A percentile compares a stretch with the other conserved stretches of the same genome.
phyloP scores from a whole-genome alignment of 2,888 invertebrate genomes.

The Tetrapedia diversipes region DNA sequence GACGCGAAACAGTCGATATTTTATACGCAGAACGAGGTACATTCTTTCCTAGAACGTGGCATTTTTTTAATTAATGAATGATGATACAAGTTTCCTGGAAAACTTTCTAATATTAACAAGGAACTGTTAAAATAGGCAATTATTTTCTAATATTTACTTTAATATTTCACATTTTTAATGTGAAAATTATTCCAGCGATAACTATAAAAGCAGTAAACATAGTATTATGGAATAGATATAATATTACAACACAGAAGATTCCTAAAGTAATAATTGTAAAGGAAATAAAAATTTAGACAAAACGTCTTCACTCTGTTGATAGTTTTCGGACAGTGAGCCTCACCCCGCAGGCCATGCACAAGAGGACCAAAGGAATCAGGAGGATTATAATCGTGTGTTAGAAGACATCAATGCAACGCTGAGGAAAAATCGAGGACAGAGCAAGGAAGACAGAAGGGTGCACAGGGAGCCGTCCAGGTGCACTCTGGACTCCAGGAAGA shows the following conservation, averaged over 20 bases:
- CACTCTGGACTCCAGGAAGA: conserved; percentile 70
- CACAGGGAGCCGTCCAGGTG: conserved; percentile 68
- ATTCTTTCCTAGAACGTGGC: not conserved
- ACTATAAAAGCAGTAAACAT: too few species aligned
- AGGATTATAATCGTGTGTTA: conserved; percentile 74
- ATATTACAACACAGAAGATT: too few species aligned
- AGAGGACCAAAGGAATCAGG: conserved; percentile 68
- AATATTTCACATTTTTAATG: too few species aligned
- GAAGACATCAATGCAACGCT: conserved; percentile 74
- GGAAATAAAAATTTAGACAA: not conserved
- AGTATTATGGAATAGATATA: too few species aligned
- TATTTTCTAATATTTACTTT: too few species aligned
- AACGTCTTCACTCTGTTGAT: not conserved
- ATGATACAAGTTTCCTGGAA: too few species aligned
- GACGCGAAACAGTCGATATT: conserved; percentile 74
- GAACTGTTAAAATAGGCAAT: too few species aligned
- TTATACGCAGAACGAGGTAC: conserved; percentile 71
- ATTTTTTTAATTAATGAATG: too few species aligned
- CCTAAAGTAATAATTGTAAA: not conserved
- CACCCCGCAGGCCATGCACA: not conserved
- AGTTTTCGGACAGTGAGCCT: conserved; percentile 44
- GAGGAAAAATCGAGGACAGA: conserved; percentile 65
- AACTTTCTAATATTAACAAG: too few species aligned
- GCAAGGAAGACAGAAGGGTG: conserved; percentile 68
- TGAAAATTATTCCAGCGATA: too few species aligned